A percentile compares a stretch with the other conserved stretches of the same genome.
Evolutionary conservation across 2,797 vertebrate species (phyloP).

Genomic region (Alectoris magna): DNA sequence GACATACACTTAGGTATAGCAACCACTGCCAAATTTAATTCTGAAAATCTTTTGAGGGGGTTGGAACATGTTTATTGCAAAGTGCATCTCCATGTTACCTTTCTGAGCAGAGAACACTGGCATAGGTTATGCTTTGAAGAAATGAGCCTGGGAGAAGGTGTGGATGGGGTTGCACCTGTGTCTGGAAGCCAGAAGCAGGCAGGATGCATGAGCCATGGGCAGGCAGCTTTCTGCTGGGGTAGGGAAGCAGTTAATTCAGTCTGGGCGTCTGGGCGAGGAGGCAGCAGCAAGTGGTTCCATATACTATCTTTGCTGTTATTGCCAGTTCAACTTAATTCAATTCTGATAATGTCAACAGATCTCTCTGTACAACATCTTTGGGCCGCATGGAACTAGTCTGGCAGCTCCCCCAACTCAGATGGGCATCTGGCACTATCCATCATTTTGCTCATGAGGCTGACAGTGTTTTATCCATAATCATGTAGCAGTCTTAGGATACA

Average conservation of each 20-base stretch:
- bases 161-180: accelerated
- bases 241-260: neutral
- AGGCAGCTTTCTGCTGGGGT: neutral
- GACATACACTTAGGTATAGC: neutral
- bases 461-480: neutral
- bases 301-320: slow-evolving; percentile 18
- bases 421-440: slow-evolving; percentile 38
- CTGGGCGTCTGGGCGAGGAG: neutral
- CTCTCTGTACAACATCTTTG: slow-evolving; percentile 46
- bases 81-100: neutral
- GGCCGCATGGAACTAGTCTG: slow-evolving; percentile 32
- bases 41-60: neutral
- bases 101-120: neutral
- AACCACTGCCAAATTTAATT: neutral
- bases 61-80: neutral
- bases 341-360: slow-evolving; percentile 40
- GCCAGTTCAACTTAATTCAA: slow-evolving; percentile 50
- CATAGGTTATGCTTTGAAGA: neutral
- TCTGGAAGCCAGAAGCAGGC: neutral
- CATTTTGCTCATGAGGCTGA: slow-evolving; percentile 20
- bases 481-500: neutral
- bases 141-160: neutral
- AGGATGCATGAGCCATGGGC: neutral
- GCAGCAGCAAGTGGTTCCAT: slow-evolving; percentile 22
- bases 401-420: slow-evolving; percentile 42